These are phyloP conservation scores for Formicarius rufipectus DNA, from an alignment of 2,113 vertebrate species.

Conservation along the genomic window DNA sequence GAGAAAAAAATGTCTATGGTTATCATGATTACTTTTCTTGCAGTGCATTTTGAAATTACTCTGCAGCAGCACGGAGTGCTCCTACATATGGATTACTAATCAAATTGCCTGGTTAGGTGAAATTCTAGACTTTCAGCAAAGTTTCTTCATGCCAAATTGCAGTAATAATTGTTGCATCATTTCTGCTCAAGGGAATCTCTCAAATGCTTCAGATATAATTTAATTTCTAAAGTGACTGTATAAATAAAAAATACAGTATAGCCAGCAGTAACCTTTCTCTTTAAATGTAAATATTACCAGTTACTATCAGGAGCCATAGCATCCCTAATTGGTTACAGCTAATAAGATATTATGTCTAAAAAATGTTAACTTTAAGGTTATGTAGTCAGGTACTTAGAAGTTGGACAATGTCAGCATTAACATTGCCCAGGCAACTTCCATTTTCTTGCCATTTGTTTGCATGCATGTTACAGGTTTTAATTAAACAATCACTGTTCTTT, in stretches of 20 bases:
- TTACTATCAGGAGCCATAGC: neutral
- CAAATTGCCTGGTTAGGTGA: conserved; percentile 43
- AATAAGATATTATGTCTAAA: conserved; percentile 20
- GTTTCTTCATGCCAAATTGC: conserved; percentile 23
- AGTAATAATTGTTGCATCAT: conserved; percentile 34
- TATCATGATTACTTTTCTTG: conserved; percentile 17
- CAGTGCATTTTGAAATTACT: conserved; percentile 3
- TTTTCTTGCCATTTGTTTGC: neutral
- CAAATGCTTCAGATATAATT: conserved; percentile 42
- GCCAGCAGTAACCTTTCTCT: conserved; percentile 17
- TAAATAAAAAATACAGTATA: conserved; percentile 55
- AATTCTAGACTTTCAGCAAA: conserved; percentile 48
- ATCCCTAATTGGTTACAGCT: neutral
- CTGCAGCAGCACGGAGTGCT: neutral
- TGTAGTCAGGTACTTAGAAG: neutral
- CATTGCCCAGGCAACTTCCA: neutral
- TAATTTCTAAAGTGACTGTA: conserved; percentile 39
- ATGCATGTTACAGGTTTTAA: neutral
- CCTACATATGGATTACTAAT: neutral
- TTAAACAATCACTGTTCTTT: neutral
- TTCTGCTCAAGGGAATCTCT: conserved; percentile 38
- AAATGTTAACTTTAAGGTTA: neutral
- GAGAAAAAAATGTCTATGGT: neutral
- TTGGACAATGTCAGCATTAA: neutral
- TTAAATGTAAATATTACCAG: conserved; percentile 33